Evolutionary conservation across 2,113 vertebrate species (phyloP), one percentile per base, ranked within the genome.

Genomic region (Phrynosoma blainvillii): DNA sequence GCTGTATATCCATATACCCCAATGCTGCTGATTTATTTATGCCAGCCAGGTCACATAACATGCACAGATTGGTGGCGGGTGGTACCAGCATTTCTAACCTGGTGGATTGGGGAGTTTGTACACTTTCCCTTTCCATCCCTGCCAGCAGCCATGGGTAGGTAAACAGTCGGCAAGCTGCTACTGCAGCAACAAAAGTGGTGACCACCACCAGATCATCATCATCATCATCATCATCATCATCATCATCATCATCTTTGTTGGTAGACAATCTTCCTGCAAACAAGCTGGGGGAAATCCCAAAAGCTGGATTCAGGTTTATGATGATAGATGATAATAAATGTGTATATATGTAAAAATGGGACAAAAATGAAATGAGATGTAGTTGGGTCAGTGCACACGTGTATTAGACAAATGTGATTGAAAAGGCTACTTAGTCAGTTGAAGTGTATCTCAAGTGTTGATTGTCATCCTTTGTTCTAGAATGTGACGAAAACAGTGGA

Each of bases 401-500:
- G 25, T 16, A 7, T 66, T 54, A 86, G 42, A 21, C 76, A 70
- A 70, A 25, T 18, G 12, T 66, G 36, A 77, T 66, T 77, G 2
- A 32, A 65, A 76, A 77, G 25, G 54, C 14, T 76, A 12, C 23
- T 42, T 23, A 82, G 56, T 27, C 42, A 32, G 1, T 9, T 42
- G 27, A 66, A 66, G 71, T 21, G 21, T 32, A 12, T 74, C 6
- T 87, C 36, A 82, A 77, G 36, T 87, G 47, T 30, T 20, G 23
- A 4, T 88, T 82, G 4, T 56, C 81, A 73, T 82, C 54, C 93
- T 82, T 91, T 40, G 1, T 97, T 96, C 36, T 96, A 98, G 97
- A 97, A 96, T 96, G 97, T 95, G 56, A 87, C 96, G 3, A 97
- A 96, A 83, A 94, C 93, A 0, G 89, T 95, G 20, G 97, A 97